These are phyloP conservation scores for Phalacrocorax pelagicus DNA, from an alignment of 2,113 vertebrate species.

Conservation along the genomic window DNA sequence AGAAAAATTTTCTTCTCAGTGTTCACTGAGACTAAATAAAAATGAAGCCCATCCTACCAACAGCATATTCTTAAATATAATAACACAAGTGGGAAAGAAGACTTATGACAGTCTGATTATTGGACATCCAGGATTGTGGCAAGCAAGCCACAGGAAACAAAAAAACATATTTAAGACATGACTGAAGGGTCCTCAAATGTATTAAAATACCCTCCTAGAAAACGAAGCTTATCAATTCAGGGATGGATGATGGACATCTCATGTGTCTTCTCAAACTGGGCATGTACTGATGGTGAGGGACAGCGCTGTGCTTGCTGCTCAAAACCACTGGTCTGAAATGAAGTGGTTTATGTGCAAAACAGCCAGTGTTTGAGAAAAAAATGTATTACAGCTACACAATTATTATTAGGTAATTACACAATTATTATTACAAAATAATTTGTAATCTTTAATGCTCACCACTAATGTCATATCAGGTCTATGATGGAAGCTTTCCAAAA, in stretches of 20 bases:
- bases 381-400: neutral
- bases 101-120: neutral
- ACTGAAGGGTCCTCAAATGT: neutral
- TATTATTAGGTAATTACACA: too few relatives aligned
- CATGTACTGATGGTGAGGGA: neutral
- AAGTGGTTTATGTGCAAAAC: neutral
- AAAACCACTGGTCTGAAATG: neutral
- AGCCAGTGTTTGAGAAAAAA: neutral
- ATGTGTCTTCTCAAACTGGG: accelerated
- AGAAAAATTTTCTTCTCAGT: neutral
- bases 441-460: neutral
- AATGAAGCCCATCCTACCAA: neutral
- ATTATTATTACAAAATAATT: neutral
- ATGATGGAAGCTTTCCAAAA: neutral
- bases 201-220: neutral
- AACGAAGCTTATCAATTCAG: neutral
- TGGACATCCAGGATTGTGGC: neutral
- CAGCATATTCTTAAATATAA: neutral
- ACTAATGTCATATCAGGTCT: neutral
- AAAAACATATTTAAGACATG: neutral
- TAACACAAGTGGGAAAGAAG: neutral
- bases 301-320: neutral
- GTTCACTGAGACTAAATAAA: neutral
- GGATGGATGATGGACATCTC: neutral
- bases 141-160: neutral